Conservation (phyloP, 2,888 invertebrate species). For the Chrysopilus asiliformis region DNA sequence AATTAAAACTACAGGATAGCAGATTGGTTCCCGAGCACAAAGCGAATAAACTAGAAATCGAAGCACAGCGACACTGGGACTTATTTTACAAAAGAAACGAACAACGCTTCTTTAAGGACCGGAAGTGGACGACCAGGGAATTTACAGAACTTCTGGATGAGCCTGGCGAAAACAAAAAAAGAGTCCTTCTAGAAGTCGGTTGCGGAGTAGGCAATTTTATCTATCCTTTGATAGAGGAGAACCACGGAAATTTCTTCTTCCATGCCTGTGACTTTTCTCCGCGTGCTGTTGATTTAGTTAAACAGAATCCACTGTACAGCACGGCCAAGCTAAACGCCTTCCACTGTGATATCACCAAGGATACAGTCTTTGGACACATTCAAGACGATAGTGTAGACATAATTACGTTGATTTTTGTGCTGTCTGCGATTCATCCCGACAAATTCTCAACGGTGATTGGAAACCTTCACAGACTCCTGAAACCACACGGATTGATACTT, state of each 20-base stretch:
- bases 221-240: constrained; percentile 77
- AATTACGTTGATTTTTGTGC: constrained; percentile 82
- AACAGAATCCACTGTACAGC: constrained; percentile 52
- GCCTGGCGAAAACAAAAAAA: not conserved
- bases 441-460: constrained; percentile 52
- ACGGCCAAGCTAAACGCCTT: constrained; percentile 58
- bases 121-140: constrained; percentile 94
- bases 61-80: constrained; percentile 89
- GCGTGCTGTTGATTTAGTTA: constrained; percentile 77
- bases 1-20: constrained; percentile 54
- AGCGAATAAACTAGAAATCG: constrained; percentile 61
- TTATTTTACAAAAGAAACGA: constrained; percentile 92
- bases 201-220: constrained; percentile 97
- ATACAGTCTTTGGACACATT: constrained; percentile 47
- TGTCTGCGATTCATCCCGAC: constrained; percentile 86
- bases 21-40: constrained; percentile 57
- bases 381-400: constrained; percentile 50
- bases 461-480: constrained; percentile 52
- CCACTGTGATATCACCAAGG: constrained; percentile 68
- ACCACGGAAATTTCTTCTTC: constrained; percentile 51
- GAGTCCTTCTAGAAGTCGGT: constrained; percentile 60
- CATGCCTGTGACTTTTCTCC: constrained; percentile 90
- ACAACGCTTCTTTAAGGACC: constrained; percentile 84
- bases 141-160: constrained; percentile 59
- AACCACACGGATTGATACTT: constrained; percentile 66